Base-by-base conservation (phyloP, 2,113 vertebrate genomes). In the Terrapene triunguis region DNA sequence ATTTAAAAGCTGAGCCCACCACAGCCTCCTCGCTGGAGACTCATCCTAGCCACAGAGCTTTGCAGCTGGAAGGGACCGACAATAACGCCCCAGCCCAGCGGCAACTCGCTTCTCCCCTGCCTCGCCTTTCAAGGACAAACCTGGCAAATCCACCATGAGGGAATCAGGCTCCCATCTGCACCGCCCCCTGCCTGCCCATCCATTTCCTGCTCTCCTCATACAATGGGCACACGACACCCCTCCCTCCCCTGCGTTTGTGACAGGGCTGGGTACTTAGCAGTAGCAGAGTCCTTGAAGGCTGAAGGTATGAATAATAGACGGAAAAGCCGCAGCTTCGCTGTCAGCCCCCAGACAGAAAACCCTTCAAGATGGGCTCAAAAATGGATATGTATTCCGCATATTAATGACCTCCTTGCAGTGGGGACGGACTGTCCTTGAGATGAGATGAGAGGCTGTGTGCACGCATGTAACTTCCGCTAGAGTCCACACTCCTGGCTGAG, bases 231-330 rank as follows among this genome's bases (percentile, higher is more conserved):
- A 27, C 42, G 13, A 38, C n/a, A n/a, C 65, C 65, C 17, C n/a
- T 38, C 21, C 74, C 42, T 47, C 27, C 42, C 74, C n/a, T 72
- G 79, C 29, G 12, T 69, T 47, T 80, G 54, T 90, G 51, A 47
- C 51, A 92, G 89, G 51, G 24, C 78, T 91, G 55, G 72, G 81
- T 91, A n/a, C 80, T 96, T 69, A 78, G 53, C 76, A 35, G 29
- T 57, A 87, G 80, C 27, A 97, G 94, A 96, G 92, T 94, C 97
- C 93, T 96, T 96, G 93, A 95, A 85, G 82, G 82, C 83, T 95
- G 90, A 88, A 76, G 29, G 89, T 76, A 93, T 92, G 80, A 96
- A 95, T 94, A 97, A 92, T 55, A 79, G 69, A 91, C 94, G 48
- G 74, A 53, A 97, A 94, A 90, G 74, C 79, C 82, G 35, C 65